Evolutionary conservation across 1,140 invertebrate genomes (phyloP), one percentile per base, ranked within the genome.

Genomic region (Odontomachus brunneus): DNA sequence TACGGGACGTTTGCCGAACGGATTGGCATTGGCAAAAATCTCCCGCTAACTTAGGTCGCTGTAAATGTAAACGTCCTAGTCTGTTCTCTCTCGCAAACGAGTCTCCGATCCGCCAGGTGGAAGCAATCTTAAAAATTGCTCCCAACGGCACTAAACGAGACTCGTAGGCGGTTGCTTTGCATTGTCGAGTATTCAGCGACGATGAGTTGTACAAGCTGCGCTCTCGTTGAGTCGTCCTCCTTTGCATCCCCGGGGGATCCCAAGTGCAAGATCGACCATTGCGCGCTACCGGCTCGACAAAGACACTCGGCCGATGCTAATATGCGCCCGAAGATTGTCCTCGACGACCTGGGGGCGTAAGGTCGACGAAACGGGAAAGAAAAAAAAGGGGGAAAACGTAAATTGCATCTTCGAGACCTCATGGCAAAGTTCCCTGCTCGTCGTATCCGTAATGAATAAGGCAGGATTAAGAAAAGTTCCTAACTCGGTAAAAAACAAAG

Each of bases 91-190:
- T 53, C 60, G 51, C 49, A 44, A 80, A 87, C 44, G 55, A 72
- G 24, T 26, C 26, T 65, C 26, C 84, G 49, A 80, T 71, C 22
- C 59, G 60, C 71, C 81, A 78, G 59, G 65, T 71, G 84, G 67
- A 90, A 91, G 84, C 88, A 90, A 91, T 90, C 86, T 91, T 89
- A 90, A 90, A 91, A 91, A 91, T 91, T 91, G 84, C 89, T 89
- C 85, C 82, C 83, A 67, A 82, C 75, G 82, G 82, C 48, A 76
- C 63, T 60, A 49, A 88, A 59, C 85, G 82, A 88, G 83, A 85
- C 22, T 67, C 72, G 85, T 72, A 73, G 69, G 66, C 74, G 72
- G 76, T 87, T 82, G 71, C 57, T 78, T 82, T 78, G 38, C 66
- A 73, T 88, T 87, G 83, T 84, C 76, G 76, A 87, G 85, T 69